A percentile compares a stretch with the other conserved stretches of the same genome.
phyloP scores from a whole-genome alignment of 2,797 vertebrate species.

The Microctenopoma stevenorrisi region DNA sequence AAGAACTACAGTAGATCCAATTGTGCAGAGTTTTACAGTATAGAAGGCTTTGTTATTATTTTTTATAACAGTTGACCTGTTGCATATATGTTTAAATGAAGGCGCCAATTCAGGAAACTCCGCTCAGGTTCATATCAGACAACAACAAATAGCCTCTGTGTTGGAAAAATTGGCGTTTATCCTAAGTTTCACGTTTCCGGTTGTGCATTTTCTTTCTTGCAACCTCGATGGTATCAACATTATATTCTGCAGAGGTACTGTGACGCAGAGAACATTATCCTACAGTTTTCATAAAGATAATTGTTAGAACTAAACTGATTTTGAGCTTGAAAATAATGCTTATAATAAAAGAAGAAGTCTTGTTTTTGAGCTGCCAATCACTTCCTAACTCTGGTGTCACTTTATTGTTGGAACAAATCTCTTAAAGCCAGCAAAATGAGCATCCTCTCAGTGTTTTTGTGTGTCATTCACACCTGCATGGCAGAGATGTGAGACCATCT shows the following conservation, averaged over 20 bases:
- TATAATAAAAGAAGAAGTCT: neutral
- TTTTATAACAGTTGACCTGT: no score
- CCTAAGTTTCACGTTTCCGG: neutral
- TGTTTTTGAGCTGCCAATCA: neutral
- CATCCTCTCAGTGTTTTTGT: conserved; percentile 5
- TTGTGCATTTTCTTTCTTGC: neutral
- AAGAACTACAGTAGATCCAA: no score
- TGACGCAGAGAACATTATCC: neutral
- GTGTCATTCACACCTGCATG: conserved; percentile 4
- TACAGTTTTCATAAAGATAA: neutral
- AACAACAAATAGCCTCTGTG: no score
- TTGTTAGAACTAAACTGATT: neutral
- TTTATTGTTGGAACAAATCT: conserved; percentile 19
- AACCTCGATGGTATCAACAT: no score
- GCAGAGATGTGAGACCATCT: conserved; percentile 23
- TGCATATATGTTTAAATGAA: no score
- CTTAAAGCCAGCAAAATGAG: neutral
- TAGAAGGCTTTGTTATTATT: no score
- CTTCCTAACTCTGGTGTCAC: neutral
- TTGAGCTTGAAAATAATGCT: neutral
- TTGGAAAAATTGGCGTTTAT: neutral
- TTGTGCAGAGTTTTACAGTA: no score
- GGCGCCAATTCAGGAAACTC: no score
- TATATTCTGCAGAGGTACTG: no score
- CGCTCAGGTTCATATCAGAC: no score